Conservation (phyloP, 2,797 vertebrate genomes). For the Hyperoplus lanceolatus region DNA sequence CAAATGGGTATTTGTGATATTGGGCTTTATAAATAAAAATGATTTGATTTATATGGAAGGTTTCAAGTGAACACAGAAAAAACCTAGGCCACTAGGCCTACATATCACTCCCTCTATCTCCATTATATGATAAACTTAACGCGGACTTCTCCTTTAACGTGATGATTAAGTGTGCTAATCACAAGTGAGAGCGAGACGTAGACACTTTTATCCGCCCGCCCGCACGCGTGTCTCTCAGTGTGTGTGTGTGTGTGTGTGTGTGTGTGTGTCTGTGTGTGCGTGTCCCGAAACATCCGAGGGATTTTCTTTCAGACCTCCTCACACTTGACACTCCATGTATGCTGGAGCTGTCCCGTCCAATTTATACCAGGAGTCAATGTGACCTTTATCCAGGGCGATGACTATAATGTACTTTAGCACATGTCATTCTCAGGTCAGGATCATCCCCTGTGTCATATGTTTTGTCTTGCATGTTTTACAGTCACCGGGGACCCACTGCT, state of each 20-base stretch:
- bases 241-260: conserved; percentile 65
- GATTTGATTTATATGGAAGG: not conserved
- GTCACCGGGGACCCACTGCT: conserved; percentile 62
- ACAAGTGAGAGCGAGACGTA: conserved; percentile 68
- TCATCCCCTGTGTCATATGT: conserved; percentile 84
- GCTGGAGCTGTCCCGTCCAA: conserved; percentile 86
- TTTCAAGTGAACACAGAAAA: conserved; percentile 14
- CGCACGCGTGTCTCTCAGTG: conserved; percentile 19
- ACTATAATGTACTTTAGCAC: conserved; percentile 88
- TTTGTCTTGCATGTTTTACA: conserved; percentile 82
- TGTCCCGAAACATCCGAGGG: conserved; percentile 80
- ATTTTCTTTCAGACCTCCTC: conserved; percentile 85
- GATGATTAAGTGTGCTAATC: conserved; percentile 81
- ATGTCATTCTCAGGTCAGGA: conserved; percentile 85
- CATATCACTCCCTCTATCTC: conserved; percentile 30
- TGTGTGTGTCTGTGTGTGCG: conserved; percentile 62
- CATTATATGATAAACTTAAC: conserved; percentile 74
- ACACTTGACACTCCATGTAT: conserved; percentile 85
- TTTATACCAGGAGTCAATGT: conserved; percentile 85
- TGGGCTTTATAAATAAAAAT: not conserved
- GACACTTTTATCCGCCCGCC: conserved; percentile 58
- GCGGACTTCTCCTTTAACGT: conserved; percentile 68
- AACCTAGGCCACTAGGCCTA: not conserved
- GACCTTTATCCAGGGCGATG: conserved; percentile 87
- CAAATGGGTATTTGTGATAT: not conserved